Percentiles rank a stretch among this genome's conserved stretches.
Conservation (phyloP, 1,140 invertebrate species). For the Cherax destructor region DNA sequence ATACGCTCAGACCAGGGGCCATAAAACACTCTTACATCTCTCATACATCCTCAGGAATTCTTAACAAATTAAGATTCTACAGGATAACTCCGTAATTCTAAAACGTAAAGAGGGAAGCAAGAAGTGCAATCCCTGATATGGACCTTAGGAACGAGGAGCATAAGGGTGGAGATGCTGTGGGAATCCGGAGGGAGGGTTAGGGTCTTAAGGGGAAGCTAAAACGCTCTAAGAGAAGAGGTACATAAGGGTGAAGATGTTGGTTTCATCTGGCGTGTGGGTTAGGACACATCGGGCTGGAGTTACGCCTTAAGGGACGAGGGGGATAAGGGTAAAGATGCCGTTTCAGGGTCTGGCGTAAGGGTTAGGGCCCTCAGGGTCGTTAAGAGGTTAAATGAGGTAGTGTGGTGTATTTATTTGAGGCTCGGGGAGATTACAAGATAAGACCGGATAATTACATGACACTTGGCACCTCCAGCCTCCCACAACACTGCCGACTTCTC, state of each 20-base stretch:
- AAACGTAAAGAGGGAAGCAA: too few relatives aligned
- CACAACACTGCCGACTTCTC: constrained; percentile 34
- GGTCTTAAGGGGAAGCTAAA: neutral
- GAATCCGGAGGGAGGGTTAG: neutral
- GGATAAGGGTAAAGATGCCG: neutral
- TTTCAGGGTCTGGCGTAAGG: neutral
- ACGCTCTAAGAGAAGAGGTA: too few relatives aligned
- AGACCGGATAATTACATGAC: constrained; percentile 48
- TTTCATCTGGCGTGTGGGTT: too few relatives aligned
- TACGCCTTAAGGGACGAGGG: neutral
- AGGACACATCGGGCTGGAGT: too few relatives aligned
- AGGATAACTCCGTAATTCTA: too few relatives aligned
- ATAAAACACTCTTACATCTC: constrained; percentile 47
- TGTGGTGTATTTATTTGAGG: constrained; percentile 50
- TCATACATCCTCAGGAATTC: constrained; percentile 31
- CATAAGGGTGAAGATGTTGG: too few relatives aligned
- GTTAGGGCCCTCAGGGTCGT: neutral
- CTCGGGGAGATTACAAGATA: constrained; percentile 44
- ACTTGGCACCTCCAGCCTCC: constrained; percentile 43
- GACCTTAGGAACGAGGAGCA: neutral
- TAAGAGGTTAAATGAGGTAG: constrained; percentile 34
- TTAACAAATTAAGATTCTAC: constrained; percentile 47
- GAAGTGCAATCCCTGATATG: neutral
- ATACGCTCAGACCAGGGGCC: neutral
- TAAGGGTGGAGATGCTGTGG: neutral